Base-by-base conservation (phyloP, 2,888 invertebrate species). In the Drosophila borealis region DNA sequence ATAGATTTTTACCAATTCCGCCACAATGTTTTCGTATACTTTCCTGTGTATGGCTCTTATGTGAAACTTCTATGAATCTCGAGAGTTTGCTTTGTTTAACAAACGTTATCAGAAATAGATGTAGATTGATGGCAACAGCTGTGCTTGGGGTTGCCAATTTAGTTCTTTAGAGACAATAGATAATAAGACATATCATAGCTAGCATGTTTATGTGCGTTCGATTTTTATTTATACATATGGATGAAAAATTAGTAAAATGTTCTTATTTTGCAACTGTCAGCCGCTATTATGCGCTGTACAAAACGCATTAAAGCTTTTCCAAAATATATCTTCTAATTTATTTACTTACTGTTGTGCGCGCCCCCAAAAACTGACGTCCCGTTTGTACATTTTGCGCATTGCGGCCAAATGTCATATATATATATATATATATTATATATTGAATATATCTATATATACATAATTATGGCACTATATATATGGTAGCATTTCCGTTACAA, bases 381-480 rank as follows among this genome's bases (percentile, higher is more conserved):
- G 55, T 29, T 63, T 73, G 67, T 50, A 65, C 45, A 67, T 73
- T 86, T 80, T 86, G 81, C 81, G 87, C 83, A 82, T 75, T 82
- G 80, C 82, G 70, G 70, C 62, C 53, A 57, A 66, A 44, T 56
- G 55, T 60, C 54, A 69, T 37, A 61, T 60, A 66, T 60, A 42
- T 11, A 17, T 29, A 33, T 10, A 29, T 33, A 29, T 37, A 63
- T 29, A 66, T 42, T 42, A 25, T 59, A 50, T 68, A 36, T 56
- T 50, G 45, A 44, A 33, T 51, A 37, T 57, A 53, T 53, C 44
- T 45, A 33, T 29, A 33, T 33, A 50, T n/a, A 29, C 29, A 29
- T 8, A 29, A 29, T 29, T 29, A 29, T 29, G 29, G 29, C 29
- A 29, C 6, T 67, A 45, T 36, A 33, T 39, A 48, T 64, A 72